Evolutionary conservation across 2,888 invertebrate genomes (phyloP).

Genomic region (Acleris emargana): DNA sequence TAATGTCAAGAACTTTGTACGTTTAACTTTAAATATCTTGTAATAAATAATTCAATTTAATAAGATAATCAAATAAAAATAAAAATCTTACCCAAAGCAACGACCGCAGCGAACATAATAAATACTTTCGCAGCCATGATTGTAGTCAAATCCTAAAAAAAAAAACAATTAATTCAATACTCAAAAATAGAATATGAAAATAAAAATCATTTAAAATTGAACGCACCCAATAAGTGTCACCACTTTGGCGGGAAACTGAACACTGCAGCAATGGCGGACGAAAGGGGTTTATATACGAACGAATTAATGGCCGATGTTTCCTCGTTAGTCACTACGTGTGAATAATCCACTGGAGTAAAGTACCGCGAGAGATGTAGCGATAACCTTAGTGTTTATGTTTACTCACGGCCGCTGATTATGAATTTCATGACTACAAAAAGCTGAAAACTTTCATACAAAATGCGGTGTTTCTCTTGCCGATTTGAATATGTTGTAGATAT

Average conservation of each 20-base stretch:
- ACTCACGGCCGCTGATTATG: background rate
- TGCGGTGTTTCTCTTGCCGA: no score
- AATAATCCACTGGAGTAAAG: constrained; percentile 26
- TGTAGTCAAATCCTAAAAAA: constrained; percentile 18
- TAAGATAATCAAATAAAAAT: background rate
- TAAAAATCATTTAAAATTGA: constrained; percentile 16
- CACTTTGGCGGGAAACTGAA: constrained; percentile 33
- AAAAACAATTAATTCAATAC: background rate
- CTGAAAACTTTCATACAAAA: no score
- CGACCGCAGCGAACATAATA: constrained; percentile 15
- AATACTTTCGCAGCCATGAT: constrained; percentile 30
- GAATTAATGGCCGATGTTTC: constrained; percentile 26
- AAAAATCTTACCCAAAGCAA: constrained; percentile 28
- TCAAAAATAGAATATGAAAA: background rate
- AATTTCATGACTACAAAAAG: no score
- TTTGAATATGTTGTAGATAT: no score
- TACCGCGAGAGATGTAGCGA: constrained; percentile 22
- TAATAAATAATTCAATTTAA: no score
- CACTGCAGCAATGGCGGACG: constrained; percentile 24
- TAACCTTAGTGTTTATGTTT: constrained; percentile 4
- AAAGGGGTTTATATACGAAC: constrained; percentile 25
- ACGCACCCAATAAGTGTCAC: constrained; percentile 37
- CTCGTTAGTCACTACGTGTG: constrained; percentile 26
- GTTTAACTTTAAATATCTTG: no score
- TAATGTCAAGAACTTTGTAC: no score